Percentiles rank a stretch among this genome's conserved stretches.
phyloP scores from a whole-genome alignment of 2,888 invertebrate species.

The Frankliniella fusca region DNA sequence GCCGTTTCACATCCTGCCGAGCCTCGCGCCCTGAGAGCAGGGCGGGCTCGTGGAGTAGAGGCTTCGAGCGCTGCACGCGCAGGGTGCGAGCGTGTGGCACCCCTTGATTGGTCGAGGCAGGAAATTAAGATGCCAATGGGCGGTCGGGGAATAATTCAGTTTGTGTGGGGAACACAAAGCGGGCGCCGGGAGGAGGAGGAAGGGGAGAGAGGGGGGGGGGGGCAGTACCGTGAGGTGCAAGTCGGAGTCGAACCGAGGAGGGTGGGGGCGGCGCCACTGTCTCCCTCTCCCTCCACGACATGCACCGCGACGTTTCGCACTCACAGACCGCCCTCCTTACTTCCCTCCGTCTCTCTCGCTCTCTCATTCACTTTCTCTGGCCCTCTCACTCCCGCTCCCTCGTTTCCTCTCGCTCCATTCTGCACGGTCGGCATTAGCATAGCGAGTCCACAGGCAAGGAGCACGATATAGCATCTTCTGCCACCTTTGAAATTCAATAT shows the following conservation, averaged over 20 bases:
- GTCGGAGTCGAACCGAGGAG: neutral
- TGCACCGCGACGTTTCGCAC: neutral
- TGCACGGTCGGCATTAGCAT: too few species aligned
- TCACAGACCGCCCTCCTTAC: neutral
- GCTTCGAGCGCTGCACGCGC: too few species aligned
- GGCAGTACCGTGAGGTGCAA: neutral
- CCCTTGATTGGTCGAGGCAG: conserved; percentile 1
- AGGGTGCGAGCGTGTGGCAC: neutral
- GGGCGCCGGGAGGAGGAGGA: neutral
- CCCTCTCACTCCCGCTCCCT: neutral
- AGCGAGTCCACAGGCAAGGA: too few species aligned
- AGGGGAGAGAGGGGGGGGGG: neutral
- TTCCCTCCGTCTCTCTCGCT: neutral
- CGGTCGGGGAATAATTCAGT: neutral
- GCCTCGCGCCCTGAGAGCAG: neutral
- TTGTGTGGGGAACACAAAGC: neutral
- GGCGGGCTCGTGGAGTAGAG: neutral
- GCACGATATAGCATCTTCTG: too few species aligned
- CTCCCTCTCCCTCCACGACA: neutral
- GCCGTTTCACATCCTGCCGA: neutral
- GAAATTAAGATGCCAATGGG: neutral
- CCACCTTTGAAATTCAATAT: too few species aligned
- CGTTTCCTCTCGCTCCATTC: neutral
- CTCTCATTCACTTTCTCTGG: neutral
- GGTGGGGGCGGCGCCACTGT: neutral